These are phyloP conservation scores for Lindbergichthys nudifrons DNA, from an alignment of 2,797 vertebrate genomes.

Conservation along the genomic window DNA sequence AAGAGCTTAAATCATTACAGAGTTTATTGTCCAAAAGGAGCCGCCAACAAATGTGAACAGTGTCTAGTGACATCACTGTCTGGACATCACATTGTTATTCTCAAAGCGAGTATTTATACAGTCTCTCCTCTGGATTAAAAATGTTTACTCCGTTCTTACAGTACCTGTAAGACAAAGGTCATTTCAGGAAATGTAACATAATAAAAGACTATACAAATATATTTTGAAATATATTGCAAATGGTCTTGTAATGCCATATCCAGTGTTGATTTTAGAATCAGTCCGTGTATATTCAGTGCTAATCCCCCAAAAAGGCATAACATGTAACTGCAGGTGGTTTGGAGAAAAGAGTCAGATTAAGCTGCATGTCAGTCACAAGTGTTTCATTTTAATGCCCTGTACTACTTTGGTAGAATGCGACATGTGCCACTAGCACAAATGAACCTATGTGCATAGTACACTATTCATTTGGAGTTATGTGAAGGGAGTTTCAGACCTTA, in stretches of 20 bases:
- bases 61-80: constrained; percentile 51
- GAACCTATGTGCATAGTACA: no score
- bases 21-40: constrained; percentile 24
- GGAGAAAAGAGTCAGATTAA: constrained; percentile 13
- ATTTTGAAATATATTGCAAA: constrained; percentile 22
- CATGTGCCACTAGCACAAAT: neutral
- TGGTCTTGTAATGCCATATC: constrained; percentile 31
- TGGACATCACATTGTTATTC: constrained; percentile 49
- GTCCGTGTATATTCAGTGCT: constrained; percentile 39
- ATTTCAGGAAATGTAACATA: constrained; percentile 26
- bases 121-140: constrained; percentile 43
- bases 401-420: constrained; percentile 6
- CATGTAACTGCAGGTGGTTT: constrained; percentile 13
- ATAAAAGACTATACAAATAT: constrained; percentile 37
- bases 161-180: constrained; percentile 10
- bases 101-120: constrained; percentile 55
- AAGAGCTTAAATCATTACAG: constrained; percentile 33
- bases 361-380: constrained; percentile 23
- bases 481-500: no score
- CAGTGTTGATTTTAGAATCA: constrained; percentile 43
- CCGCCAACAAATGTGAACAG: constrained; percentile 40
- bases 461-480: no score
- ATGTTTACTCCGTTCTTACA: constrained; percentile 32
- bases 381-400: constrained; percentile 18
- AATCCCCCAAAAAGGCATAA: constrained; percentile 46